phyloP scores from a whole-genome alignment of 2,797 vertebrate genomes.

The Sorex maritimensis region DNA sequence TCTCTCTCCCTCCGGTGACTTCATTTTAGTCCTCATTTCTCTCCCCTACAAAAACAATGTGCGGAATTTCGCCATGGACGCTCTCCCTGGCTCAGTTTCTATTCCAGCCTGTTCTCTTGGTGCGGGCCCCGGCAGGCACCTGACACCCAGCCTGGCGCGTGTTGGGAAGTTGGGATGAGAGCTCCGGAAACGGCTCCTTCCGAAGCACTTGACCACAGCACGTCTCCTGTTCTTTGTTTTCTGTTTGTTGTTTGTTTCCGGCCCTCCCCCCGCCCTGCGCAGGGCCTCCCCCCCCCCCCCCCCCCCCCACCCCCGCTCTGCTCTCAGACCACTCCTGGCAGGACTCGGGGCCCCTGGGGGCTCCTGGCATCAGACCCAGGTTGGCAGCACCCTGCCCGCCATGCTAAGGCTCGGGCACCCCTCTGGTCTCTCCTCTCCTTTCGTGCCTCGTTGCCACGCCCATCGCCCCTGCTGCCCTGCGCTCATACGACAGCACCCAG shows the following conservation, averaged over 20 bases:
- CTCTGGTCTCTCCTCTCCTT: too few species aligned
- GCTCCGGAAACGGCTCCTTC: slow-evolving; percentile 4
- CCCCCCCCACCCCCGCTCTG: too few species aligned
- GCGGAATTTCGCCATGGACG: slow-evolving; percentile 25
- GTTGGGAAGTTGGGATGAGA: background rate
- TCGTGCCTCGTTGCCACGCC: too few species aligned
- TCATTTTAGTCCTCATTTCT: background rate
- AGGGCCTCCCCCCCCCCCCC: too few species aligned
- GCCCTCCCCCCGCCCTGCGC: background rate
- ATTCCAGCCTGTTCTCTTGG: background rate
- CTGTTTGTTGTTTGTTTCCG: background rate
- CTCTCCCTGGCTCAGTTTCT: slow-evolving; percentile 36
- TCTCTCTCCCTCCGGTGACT: background rate
- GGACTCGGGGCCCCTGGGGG: too few species aligned
- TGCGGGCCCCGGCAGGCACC: too few species aligned
- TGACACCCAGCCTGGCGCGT: background rate
- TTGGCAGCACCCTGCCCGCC: too few species aligned
- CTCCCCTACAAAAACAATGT: background rate
- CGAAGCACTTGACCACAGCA: slow-evolving; percentile 34
- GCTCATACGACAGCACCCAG: too few species aligned
- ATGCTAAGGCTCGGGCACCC: too few species aligned
- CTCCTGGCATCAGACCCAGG: too few species aligned
- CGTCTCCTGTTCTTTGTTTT: background rate
- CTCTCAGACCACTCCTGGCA: too few species aligned
- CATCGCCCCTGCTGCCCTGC: too few species aligned